Evolutionary conservation across 2,113 vertebrate species (phyloP).

Genomic region (Gnathonemus longibarbis): DNA sequence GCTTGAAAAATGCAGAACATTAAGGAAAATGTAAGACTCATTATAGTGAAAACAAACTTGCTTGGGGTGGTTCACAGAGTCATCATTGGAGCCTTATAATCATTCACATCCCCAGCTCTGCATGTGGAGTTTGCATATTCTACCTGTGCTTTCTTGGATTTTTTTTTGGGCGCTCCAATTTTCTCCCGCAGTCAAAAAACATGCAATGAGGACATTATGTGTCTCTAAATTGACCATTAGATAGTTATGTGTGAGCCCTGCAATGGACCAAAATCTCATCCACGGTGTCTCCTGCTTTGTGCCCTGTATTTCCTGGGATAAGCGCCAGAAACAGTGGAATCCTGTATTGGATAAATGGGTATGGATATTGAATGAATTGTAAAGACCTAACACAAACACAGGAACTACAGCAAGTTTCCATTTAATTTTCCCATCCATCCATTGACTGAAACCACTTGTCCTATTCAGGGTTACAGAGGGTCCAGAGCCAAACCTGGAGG

Average conservation of each 20-base stretch:
- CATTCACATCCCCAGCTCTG: not conserved
- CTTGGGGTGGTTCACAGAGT: not conserved
- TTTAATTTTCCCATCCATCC: not conserved
- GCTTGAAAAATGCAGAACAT: not conserved
- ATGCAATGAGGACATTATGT: not conserved
- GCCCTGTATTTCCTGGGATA: not conserved
- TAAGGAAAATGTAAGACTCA: not conserved
- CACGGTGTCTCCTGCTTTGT: not conserved
- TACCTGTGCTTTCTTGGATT: not conserved
- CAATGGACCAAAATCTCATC: not conserved
- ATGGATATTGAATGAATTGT: not conserved
- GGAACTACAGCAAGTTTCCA: not conserved
- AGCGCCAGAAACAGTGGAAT: not conserved
- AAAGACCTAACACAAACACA: not conserved
- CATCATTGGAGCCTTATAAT: not conserved
- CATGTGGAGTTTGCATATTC: not conserved
- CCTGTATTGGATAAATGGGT: not conserved
- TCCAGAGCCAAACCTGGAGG: no score
- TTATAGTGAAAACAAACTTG: not conserved
- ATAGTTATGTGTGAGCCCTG: not conserved
- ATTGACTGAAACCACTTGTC: no score
- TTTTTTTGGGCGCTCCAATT: not conserved
- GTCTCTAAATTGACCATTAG: not conserved
- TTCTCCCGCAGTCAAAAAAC: not conserved
- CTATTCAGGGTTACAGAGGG: no score